Base-by-base conservation (phyloP, 2,888 invertebrate species). In the Drosophila yooni region DNA sequence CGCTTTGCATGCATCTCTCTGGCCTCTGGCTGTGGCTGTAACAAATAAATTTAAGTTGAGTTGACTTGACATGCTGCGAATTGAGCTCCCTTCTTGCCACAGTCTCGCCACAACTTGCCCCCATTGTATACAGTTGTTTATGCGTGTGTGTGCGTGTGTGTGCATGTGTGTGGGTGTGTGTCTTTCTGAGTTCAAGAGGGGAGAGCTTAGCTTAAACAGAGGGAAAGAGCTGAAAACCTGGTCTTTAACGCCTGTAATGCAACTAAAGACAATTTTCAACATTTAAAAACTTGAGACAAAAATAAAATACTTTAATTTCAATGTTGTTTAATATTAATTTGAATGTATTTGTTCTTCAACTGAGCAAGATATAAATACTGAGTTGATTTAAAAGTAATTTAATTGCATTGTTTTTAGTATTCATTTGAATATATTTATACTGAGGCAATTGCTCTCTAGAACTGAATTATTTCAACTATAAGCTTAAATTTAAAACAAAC, bases 1-100 rank as follows among this genome's bases (percentile, higher is more conserved):
- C n/a, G 27, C 29, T 56, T 40, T 38, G 7, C 36, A 36, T 33
- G n/a, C 50, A 57, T 34, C 38, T 46, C 53, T 56, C 51, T 53
- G 25, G 50, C 67, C 56, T 54, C 31, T 27, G 51, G 71, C 77
- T 59, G 65, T 71, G 25, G 56, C 63, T 65, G 68, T 67, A 60
- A 69, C 82, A 83, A 80, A 74, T 81, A 83, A 78, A 88, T 86
- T 80, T 68, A 61, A 74, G 68, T 65, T 61, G 59, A 77, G 82
- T 56, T 59, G 60, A 65, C 76, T 81, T 81, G 88, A 81, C 82
- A 76, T 79, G 74, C 74, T 83, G 89, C 79, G 76, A 86, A 89
- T 84, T 86, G 87, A 70, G 76, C 65, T 60, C 58, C 71, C 78
- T 64, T 60, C 69, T 64, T 18, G 73, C 33, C 63, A 34, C 21